Evolutionary conservation across 2,113 vertebrate genomes (phyloP).

Genomic region (Podarcis raffonei): DNA sequence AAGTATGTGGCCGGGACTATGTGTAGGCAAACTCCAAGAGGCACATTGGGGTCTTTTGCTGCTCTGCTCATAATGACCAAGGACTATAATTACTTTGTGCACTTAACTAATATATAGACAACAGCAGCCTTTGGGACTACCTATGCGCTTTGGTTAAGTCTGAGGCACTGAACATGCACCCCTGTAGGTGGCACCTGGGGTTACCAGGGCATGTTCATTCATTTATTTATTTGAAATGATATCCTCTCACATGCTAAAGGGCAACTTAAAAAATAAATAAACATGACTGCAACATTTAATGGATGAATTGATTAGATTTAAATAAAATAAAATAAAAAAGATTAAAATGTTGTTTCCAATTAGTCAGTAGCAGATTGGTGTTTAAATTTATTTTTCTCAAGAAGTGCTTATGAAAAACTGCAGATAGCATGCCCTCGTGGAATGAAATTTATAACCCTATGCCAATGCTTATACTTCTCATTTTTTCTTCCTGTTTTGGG

Average conservation of each 20-base stretch:
- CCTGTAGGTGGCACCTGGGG: too few species aligned
- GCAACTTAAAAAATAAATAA: background rate
- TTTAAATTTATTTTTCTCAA: background rate
- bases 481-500: too few species aligned
- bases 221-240: background rate
- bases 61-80: background rate
- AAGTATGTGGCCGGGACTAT: background rate
- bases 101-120: background rate
- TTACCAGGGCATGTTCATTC: background rate
- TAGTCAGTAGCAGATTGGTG: background rate
- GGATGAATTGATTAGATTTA: background rate
- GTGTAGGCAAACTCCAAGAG: fast-evolving
- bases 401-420: background rate
- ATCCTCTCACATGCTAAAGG: too few species aligned
- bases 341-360: background rate
- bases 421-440: background rate
- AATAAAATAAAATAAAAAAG: background rate
- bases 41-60: background rate
- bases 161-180: background rate
- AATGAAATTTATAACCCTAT: too few species aligned
- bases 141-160: background rate
- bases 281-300: too few species aligned
- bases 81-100: background rate
- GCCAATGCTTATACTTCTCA: too few species aligned
- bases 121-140: background rate